These are phyloP conservation scores for Sturnus vulgaris DNA, from an alignment of 2,113 vertebrate genomes.

Conservation along the genomic window DNA sequence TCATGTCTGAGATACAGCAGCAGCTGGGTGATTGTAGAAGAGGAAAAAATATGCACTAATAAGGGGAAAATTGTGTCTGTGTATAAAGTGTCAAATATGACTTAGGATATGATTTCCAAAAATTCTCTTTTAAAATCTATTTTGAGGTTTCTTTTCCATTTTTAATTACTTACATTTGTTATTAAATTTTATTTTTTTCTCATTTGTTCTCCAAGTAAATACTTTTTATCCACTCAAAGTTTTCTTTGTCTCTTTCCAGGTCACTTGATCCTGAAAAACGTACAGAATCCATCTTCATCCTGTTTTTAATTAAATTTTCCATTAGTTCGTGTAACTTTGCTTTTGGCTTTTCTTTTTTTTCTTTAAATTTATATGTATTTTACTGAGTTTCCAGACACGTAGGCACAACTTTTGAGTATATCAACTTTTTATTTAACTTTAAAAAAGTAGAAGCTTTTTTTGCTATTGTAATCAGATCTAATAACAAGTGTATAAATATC, in stretches of 20 bases:
- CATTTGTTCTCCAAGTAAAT: slow-evolving; percentile 16
- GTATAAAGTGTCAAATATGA: neutral
- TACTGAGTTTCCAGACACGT: neutral
- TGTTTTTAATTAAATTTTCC: slow-evolving; percentile 35
- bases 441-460: neutral
- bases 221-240: neutral
- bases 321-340: neutral
- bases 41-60: neutral
- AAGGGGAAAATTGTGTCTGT: neutral
- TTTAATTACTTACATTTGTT: slow-evolving; percentile 31
- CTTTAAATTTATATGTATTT: neutral
- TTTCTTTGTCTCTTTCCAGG: neutral
- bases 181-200: slow-evolving; percentile 10
- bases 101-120: neutral
- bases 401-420: neutral
- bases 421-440: neutral
- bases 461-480: neutral
- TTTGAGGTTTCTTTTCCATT: neutral
- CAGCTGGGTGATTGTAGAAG: neutral
- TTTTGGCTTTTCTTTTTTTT: neutral
- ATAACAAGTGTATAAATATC: neutral
- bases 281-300: neutral
- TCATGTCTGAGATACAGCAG: neutral
- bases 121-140: neutral
- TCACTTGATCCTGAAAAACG: slow-evolving; percentile 37